Conservation (phyloP, 2,797 vertebrate species). For the Acrossocheilus fasciatus region DNA sequence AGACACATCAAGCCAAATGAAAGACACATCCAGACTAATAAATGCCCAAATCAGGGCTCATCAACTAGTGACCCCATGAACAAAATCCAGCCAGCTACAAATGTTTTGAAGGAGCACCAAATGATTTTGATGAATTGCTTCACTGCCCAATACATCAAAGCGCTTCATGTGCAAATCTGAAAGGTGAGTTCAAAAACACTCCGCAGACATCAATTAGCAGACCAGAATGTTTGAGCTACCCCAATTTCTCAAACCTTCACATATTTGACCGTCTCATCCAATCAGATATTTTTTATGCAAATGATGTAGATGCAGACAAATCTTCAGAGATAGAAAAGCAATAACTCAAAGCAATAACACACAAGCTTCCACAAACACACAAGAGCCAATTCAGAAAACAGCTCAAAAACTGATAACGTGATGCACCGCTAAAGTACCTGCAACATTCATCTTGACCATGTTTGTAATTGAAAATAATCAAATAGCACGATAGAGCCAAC, state of each 20-base stretch:
- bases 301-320: neutral
- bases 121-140: conserved; percentile 29
- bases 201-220: conserved; percentile 5
- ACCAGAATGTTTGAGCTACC: neutral
- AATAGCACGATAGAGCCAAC: neutral
- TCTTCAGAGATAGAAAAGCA: neutral
- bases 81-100: conserved; percentile 4
- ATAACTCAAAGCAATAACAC: neutral
- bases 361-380: too few relatives aligned
- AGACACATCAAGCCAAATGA: neutral
- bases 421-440: neutral
- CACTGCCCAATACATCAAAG: conserved; percentile 27
- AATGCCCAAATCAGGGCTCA: neutral
- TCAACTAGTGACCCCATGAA: neutral
- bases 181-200: neutral
- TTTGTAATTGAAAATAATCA: too few relatives aligned
- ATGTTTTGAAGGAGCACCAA: neutral
- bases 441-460: neutral
- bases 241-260: neutral
- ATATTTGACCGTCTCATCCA: neutral
- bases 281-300: neutral
- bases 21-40: conserved; percentile 27
- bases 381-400: neutral
- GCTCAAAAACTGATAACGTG: neutral
- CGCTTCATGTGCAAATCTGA: neutral